A percentile compares a stretch with the other conserved stretches of the same genome.
phyloP scores from a whole-genome alignment of 2,797 vertebrate species.

The Adelosebastes latens region DNA sequence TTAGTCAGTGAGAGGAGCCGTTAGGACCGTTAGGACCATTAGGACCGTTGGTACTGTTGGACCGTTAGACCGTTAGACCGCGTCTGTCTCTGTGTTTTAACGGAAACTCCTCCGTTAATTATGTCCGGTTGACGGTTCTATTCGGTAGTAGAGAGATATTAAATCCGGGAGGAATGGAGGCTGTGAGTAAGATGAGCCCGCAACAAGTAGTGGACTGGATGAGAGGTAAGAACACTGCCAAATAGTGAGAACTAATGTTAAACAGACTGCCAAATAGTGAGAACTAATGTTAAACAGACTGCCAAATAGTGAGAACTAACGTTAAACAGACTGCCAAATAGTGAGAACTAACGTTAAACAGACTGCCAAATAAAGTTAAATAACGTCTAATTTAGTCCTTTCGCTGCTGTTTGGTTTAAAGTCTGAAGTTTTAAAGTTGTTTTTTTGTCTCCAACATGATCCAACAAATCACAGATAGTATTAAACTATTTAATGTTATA shows the following conservation, averaged over 20 bases:
- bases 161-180: constrained; percentile 69
- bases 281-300: too few relatives aligned
- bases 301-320: too few relatives aligned
- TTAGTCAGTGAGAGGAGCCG: background rate
- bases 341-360: too few relatives aligned
- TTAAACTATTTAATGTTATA: background rate
- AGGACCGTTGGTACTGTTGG: fast-evolving
- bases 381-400: too few relatives aligned
- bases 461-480: too few relatives aligned
- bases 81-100: background rate
- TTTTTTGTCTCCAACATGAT: background rate
- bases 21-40: too few relatives aligned
- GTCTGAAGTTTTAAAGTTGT: background rate
- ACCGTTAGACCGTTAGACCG: fast-evolving
- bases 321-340: too few relatives aligned
- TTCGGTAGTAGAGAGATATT: background rate
- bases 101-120: background rate
- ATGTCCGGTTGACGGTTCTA: background rate
- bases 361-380: too few relatives aligned
- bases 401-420: too few relatives aligned
- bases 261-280: background rate
- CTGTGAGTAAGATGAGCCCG: constrained; percentile 76
- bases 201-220: constrained; percentile 81
- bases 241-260: background rate
- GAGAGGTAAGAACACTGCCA: constrained; percentile 65